A percentile compares a stretch with the other conserved stretches of the same genome.
phyloP scores from a whole-genome alignment of 2,113 vertebrate genomes.

The Pelecanus crispus region DNA sequence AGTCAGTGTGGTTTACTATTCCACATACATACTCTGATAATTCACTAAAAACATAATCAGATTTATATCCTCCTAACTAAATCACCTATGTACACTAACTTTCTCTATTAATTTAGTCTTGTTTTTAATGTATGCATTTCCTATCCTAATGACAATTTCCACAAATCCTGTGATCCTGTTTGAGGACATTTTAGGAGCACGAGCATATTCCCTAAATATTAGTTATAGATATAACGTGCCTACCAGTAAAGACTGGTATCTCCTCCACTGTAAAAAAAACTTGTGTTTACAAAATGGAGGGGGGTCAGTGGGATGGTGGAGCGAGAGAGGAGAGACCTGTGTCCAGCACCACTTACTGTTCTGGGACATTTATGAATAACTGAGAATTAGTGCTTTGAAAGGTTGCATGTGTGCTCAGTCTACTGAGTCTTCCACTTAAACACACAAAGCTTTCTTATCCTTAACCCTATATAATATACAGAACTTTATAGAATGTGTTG shows the following conservation, averaged over 20 bases:
- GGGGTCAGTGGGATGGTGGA: rapidly evolving
- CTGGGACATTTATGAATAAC: not conserved
- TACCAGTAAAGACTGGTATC: not conserved
- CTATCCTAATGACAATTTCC: not conserved
- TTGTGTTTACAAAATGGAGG: not conserved
- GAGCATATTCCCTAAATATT: not conserved
- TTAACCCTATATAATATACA: not conserved
- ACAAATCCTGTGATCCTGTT: not conserved
- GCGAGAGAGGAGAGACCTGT: not conserved
- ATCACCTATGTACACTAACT: not conserved
- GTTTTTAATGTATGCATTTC: not conserved
- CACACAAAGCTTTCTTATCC: not conserved
- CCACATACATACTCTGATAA: not conserved
- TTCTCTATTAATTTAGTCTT: not conserved
- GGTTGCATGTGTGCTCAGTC: not conserved
- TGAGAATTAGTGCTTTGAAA: not conserved
- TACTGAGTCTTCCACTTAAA: not conserved
- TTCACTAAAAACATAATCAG: not conserved
- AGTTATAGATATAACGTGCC: not conserved
- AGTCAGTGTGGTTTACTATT: not conserved
- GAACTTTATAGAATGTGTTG: not conserved
- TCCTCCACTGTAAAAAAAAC: not conserved
- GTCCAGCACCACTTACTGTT: not conserved
- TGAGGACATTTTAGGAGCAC: not conserved
- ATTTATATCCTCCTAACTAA: not conserved